These are phyloP conservation scores for Chrysolina haemoptera DNA, from an alignment of 2,888 invertebrate species.

Conservation along the genomic window DNA sequence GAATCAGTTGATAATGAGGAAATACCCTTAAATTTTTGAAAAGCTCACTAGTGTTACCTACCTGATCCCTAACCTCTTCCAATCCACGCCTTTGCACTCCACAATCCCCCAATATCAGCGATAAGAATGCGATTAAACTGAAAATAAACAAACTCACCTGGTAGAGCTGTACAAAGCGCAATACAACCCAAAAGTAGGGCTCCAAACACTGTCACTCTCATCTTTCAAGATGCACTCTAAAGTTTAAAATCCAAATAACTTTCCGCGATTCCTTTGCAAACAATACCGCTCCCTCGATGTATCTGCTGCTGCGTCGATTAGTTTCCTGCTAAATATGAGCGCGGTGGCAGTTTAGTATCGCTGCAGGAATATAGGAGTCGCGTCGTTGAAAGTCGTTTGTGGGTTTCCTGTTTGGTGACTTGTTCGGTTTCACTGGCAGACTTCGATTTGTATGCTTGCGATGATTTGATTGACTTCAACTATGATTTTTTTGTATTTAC, in stretches of 20 bases:
- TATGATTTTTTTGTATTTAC: neutral
- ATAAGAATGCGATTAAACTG: too few species aligned
- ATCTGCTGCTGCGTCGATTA: slow-evolving; percentile 3
- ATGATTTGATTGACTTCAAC: neutral
- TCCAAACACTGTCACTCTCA: slow-evolving; percentile 1
- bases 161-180: neutral
- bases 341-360: neutral
- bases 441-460: neutral
- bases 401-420: neutral
- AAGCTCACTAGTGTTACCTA: too few species aligned
- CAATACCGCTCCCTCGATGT: neutral
- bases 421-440: neutral
- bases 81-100: neutral
- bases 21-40: too few species aligned
- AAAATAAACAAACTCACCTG: neutral
- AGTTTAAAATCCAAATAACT: neutral
- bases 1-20: too few species aligned
- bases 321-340: slow-evolving; percentile 28
- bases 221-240: slow-evolving; percentile 2
- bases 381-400: neutral
- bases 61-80: neutral
- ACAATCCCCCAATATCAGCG: neutral
- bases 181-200: neutral
- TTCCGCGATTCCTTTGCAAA: neutral
- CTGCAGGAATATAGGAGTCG: neutral